These are phyloP conservation scores for Okapia johnstoni DNA, from an alignment of 2,113 vertebrate genomes.

Conservation along the genomic window DNA sequence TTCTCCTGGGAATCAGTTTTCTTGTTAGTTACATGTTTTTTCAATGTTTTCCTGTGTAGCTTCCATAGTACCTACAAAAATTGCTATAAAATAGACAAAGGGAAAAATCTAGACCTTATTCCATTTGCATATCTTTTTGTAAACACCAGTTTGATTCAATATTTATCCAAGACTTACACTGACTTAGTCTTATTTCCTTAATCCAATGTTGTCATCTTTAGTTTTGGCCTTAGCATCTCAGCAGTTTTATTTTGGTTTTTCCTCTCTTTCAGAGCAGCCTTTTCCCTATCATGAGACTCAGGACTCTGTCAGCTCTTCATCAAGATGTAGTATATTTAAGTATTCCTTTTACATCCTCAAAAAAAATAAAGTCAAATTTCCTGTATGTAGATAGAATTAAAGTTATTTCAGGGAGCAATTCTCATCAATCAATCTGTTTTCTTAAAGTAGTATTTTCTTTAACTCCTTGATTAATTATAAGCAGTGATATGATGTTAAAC, in stretches of 20 bases:
- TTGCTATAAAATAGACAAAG: not conserved
- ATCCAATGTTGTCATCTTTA: not conserved
- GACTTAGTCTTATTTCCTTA: not conserved
- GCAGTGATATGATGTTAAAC: not conserved
- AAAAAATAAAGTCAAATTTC: not conserved
- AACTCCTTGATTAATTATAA: not conserved
- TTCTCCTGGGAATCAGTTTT: constrained; percentile 11
- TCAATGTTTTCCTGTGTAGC: not conserved
- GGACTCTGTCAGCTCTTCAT: not conserved
- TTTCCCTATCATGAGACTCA: not conserved
- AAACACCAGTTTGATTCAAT: not conserved
- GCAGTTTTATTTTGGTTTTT: not conserved
- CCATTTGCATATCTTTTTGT: not conserved
- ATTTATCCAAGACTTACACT: not conserved
- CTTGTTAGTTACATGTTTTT: not conserved
- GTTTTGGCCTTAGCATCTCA: not conserved
- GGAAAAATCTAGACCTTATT: not conserved
- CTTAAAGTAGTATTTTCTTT: not conserved
- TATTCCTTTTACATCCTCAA: not conserved
- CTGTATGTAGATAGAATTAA: not conserved
- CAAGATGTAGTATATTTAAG: not conserved
- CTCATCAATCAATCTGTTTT: not conserved
- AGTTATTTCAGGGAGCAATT: not conserved
- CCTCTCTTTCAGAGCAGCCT: not conserved
- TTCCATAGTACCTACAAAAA: not conserved